Percentiles rank a stretch among this genome's conserved stretches.
These are phyloP conservation scores for Chelonus formosanus DNA, from an alignment of 2,888 invertebrate genomes.

Conservation along the genomic window DNA sequence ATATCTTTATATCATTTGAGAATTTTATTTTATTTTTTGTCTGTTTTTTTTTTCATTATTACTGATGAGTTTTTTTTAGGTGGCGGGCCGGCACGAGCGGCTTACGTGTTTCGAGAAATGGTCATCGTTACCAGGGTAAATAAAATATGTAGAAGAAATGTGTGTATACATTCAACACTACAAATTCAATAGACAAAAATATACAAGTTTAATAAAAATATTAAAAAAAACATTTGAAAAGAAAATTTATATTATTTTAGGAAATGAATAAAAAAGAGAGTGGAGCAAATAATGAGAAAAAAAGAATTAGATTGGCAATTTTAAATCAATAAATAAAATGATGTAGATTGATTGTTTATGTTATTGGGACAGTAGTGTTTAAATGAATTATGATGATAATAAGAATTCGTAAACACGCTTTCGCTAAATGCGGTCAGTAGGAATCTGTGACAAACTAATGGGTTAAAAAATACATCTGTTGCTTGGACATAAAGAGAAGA, in stretches of 20 bases:
- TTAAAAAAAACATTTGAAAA: too few species aligned
- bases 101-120: constrained; percentile 68
- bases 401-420: constrained; percentile 33
- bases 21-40: too few species aligned
- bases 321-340: not conserved
- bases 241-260: too few species aligned
- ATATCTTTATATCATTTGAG: too few species aligned
- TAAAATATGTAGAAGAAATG: constrained; percentile 38
- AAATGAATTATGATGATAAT: constrained; percentile 1
- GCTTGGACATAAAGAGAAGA: not conserved
- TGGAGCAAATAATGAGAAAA: too few species aligned
- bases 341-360: not conserved
- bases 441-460: constrained; percentile 60
- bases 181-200: too few species aligned
- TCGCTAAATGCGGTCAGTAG: constrained; percentile 57
- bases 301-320: constrained; percentile 7
- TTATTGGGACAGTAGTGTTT: constrained; percentile 6
- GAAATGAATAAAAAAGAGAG: too few species aligned
- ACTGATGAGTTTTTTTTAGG: constrained; percentile 45
- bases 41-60: too few species aligned
- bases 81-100: constrained; percentile 60
- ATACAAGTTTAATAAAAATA: too few species aligned
- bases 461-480: constrained; percentile 17
- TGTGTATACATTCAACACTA: too few species aligned
- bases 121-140: constrained; percentile 83